Evolutionary conservation across 2,797 vertebrate species (phyloP).

Genomic region (Cichlasoma orientale): DNA sequence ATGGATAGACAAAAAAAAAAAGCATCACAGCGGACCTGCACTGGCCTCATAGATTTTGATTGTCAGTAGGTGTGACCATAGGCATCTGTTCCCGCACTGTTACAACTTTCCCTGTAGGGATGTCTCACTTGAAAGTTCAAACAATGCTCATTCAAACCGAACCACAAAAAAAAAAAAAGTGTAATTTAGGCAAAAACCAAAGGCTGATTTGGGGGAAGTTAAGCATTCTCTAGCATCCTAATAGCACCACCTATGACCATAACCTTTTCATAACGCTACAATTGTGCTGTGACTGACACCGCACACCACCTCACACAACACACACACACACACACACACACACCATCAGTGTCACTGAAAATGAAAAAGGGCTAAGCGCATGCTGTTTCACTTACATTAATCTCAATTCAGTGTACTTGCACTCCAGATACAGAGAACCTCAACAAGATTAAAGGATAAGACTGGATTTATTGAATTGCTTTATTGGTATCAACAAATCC

Average conservation of each 20-base stretch:
- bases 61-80: background rate
- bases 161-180: background rate
- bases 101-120: background rate
- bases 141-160: background rate
- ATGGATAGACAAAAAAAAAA: background rate
- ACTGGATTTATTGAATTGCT: background rate
- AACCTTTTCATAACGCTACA: background rate
- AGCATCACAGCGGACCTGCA: background rate
- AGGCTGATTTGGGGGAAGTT: background rate
- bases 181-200: background rate
- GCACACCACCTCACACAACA: too few relatives aligned
- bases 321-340: background rate
- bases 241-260: background rate
- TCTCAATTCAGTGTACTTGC: background rate
- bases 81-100: background rate
- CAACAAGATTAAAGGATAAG: conserved; percentile 6
- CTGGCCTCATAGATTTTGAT: background rate
- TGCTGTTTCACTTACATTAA: conserved; percentile 1
- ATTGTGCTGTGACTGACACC: too few relatives aligned
- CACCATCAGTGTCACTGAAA: background rate
- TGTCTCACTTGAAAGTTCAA: background rate
- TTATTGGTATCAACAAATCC: background rate
- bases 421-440: background rate
- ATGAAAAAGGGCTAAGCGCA: background rate
- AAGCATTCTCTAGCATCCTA: background rate